A percentile compares a stretch with the other conserved stretches of the same genome.
phyloP scores from a whole-genome alignment of 1,140 invertebrate genomes.

The Orchesella cincta region DNA sequence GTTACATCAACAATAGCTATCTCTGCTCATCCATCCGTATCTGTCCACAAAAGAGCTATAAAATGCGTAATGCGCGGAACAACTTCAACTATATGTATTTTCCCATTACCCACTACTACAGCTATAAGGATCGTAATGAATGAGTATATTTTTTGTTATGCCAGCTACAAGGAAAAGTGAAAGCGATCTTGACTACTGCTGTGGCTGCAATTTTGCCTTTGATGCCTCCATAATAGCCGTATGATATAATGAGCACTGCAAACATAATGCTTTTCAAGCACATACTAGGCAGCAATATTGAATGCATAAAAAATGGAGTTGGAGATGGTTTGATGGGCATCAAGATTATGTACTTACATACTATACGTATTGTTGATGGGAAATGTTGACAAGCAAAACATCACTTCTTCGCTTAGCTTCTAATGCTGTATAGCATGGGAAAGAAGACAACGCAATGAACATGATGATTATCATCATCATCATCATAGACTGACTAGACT shows the following conservation, averaged over 20 bases:
- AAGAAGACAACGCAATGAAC: background rate
- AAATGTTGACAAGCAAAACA: background rate
- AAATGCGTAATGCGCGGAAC: background rate
- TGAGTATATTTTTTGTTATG: no score
- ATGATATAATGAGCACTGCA: background rate
- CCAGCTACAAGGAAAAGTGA: conserved; percentile 18
- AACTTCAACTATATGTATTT: background rate
- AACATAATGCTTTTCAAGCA: background rate
- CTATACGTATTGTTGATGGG: background rate
- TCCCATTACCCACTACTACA: background rate
- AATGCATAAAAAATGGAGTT: background rate
- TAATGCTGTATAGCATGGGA: background rate
- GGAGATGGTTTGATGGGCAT: background rate
- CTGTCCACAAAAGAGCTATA: background rate
- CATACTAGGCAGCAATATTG: background rate
- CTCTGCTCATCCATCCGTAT: conserved; percentile 2
- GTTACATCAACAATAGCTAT: background rate
- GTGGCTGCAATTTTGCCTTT: conserved; percentile 12
- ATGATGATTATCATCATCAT: background rate
- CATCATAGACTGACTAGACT: background rate
- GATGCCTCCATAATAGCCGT: conserved; percentile 7
- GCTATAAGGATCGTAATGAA: background rate
- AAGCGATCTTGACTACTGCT: conserved; percentile 22
- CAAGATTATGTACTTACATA: background rate
- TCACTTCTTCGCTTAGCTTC: no score